phyloP scores from a whole-genome alignment of 1,140 invertebrate genomes.

The Lordiphosa mommai region DNA sequence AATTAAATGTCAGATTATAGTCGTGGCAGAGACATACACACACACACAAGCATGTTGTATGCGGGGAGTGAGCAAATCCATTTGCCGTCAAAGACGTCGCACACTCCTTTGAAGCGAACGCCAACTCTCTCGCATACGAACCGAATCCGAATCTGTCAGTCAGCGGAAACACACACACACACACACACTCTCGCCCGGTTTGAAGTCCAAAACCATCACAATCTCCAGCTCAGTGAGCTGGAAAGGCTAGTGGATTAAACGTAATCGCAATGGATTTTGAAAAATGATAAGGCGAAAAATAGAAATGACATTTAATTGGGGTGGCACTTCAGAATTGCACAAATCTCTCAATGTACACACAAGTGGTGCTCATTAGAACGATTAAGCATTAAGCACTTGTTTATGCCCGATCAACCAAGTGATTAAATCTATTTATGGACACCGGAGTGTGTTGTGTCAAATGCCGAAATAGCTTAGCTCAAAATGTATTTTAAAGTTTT shows the following conservation, averaged over 20 bases:
- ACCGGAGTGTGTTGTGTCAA: slow-evolving; percentile 26
- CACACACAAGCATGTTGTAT: neutral
- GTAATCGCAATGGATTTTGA: slow-evolving; percentile 66
- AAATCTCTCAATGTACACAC: slow-evolving; percentile 16
- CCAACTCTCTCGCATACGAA: slow-evolving; percentile 13
- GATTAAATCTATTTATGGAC: slow-evolving; percentile 4
- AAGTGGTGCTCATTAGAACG: slow-evolving; percentile 28
- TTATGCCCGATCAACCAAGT: slow-evolving; percentile 12
- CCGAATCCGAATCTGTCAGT: slow-evolving; percentile 53
- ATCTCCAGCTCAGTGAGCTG: slow-evolving; percentile 56
- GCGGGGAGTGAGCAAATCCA: slow-evolving; percentile 37
- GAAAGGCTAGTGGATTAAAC: slow-evolving; percentile 56
- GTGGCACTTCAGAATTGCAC: slow-evolving; percentile 17
- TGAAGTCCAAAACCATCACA: slow-evolving; percentile 7
- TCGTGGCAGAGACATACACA: slow-evolving; percentile 43
- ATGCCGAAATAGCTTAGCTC: neutral
- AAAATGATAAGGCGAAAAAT: slow-evolving; percentile 57
- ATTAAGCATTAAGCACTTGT: slow-evolving; percentile 46
- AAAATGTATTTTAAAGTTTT: slow-evolving; percentile 5
- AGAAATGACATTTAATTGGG: slow-evolving; percentile 45
- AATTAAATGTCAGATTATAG: slow-evolving; percentile 79
- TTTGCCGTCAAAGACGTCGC: slow-evolving; percentile 52
- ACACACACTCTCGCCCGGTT: neutral
- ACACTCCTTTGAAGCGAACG: slow-evolving; percentile 62
- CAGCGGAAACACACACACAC: slow-evolving; percentile 37